These are phyloP conservation scores for Spatula clypeata DNA, from an alignment of 2,797 vertebrate species.

Conservation along the genomic window DNA sequence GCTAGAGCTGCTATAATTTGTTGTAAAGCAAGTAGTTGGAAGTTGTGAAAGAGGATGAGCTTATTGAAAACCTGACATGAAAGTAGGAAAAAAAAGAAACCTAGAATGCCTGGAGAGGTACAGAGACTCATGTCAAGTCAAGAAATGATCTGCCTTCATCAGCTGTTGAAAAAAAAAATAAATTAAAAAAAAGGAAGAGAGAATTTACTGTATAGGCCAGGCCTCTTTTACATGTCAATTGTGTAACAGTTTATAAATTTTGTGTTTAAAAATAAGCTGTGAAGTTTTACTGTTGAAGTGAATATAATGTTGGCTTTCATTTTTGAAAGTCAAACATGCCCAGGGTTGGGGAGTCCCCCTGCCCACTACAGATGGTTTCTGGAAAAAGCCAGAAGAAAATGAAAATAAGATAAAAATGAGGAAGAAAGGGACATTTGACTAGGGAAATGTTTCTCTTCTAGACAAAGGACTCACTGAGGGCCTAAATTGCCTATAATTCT, in stretches of 20 bases:
- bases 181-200: background rate
- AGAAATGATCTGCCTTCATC: background rate
- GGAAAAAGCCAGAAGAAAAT: background rate
- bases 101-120: constrained; percentile 3
- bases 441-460: background rate
- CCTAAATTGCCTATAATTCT: background rate
- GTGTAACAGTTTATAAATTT: constrained; percentile 31
- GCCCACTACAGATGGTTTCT: background rate
- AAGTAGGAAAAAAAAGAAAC: background rate
- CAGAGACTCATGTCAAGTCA: background rate
- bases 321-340: background rate
- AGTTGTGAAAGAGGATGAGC: background rate
- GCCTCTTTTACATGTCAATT: background rate
- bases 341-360: background rate
- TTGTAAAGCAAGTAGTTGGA: constrained; percentile 1
- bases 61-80: background rate
- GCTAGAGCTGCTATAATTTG: constrained; percentile 14
- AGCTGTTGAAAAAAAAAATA: background rate
- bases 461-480: background rate
- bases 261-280: constrained; percentile 42
- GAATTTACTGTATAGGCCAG: background rate
- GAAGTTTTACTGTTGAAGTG: constrained; percentile 10
- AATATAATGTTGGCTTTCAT: constrained; percentile 33
- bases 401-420: background rate
- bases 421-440: background rate